Conservation (phyloP, 2,888 invertebrate species). For the Drosophila monieri region DNA sequence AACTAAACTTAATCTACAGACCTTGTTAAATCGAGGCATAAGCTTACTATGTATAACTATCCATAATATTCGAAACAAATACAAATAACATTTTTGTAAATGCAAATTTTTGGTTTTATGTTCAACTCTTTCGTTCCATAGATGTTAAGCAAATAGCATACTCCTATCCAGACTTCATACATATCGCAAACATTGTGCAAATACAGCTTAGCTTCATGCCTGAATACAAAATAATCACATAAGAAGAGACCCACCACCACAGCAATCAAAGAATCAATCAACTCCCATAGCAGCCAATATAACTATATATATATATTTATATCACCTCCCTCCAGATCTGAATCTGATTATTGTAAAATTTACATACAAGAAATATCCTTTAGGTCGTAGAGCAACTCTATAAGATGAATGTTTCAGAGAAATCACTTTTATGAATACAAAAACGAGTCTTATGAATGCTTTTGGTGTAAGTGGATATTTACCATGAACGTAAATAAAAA, state of each 20-base stretch:
- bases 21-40: conserved; percentile 60
- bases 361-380: conserved; percentile 13
- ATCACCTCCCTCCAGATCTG: conserved; percentile 50
- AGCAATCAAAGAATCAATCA: conserved; percentile 50
- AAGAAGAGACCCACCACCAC: conserved; percentile 52
- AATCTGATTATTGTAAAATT: conserved; percentile 57
- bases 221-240: conserved; percentile 12
- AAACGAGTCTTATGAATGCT: conserved; percentile 82
- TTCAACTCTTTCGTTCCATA: conserved; percentile 40
- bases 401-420: conserved; percentile 34
- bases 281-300: conserved; percentile 33
- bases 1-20: conserved; percentile 28
- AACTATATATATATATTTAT: conserved; percentile 8
- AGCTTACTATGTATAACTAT: conserved; percentile 61
- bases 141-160: conserved; percentile 30
- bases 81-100: conserved; percentile 64
- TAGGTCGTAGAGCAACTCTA: conserved; percentile 47
- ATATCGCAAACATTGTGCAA: conserved; percentile 71
- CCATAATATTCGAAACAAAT: conserved; percentile 50
- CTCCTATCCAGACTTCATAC: conserved; percentile 65
- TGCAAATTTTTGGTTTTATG: conserved; percentile 45
- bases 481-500: conserved; percentile 43
- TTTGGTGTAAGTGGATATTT: conserved; percentile 73
- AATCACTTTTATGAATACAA: conserved; percentile 60
- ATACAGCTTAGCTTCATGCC: conserved; percentile 54